Conservation (phyloP, 2,113 vertebrate genomes). For the Gymnogyps californianus region DNA sequence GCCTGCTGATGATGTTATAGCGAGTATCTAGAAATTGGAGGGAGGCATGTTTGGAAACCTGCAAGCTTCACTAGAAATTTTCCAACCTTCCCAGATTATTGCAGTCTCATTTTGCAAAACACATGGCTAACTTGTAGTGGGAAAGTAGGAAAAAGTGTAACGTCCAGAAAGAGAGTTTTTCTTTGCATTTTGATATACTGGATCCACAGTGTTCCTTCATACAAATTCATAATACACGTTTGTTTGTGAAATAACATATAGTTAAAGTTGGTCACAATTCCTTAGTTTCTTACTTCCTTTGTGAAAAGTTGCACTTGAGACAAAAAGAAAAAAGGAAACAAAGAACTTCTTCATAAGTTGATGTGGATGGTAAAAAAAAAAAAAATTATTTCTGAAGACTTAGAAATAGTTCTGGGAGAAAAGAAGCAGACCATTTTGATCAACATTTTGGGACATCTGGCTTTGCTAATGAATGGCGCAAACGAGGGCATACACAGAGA, state of each 20-base stretch:
- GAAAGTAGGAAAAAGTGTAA: background rate
- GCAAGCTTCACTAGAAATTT: background rate
- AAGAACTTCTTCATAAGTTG: background rate
- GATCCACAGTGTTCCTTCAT: background rate
- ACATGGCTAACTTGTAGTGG: background rate
- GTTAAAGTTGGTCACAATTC: background rate
- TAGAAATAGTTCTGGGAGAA: background rate
- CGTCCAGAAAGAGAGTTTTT: background rate
- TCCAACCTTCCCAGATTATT: background rate
- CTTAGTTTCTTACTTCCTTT: background rate
- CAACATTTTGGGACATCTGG: background rate
- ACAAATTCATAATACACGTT: background rate
- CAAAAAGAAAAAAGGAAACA: background rate
- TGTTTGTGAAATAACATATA: background rate
- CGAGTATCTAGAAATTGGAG: background rate
- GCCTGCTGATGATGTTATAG: background rate
- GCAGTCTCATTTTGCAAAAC: background rate
- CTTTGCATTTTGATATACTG: background rate
- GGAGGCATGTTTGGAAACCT: background rate
- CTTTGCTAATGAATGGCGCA: background rate
- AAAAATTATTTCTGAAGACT: background rate
- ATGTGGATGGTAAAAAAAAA: background rate
- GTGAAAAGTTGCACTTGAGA: background rate
- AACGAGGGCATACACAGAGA: background rate
- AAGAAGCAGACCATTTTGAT: background rate